Conservation (phyloP, 2,797 vertebrate species). For the Acomys russatus region DNA sequence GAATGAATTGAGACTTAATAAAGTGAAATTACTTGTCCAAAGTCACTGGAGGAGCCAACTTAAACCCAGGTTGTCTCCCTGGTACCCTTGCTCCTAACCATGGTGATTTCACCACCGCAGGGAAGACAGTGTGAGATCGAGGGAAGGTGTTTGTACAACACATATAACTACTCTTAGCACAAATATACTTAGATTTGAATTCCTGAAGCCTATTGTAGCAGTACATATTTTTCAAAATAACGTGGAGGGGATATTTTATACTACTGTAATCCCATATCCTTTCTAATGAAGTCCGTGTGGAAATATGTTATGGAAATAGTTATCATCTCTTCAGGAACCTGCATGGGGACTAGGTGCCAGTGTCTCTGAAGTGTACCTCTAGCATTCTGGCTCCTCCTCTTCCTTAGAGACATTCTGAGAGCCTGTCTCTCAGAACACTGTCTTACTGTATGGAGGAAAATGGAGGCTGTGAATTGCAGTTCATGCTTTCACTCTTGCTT, state of each 20-base stretch:
- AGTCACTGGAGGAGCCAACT: not conserved
- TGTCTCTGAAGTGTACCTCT: not conserved
- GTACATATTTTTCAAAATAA: not conserved
- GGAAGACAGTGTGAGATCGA: not conserved
- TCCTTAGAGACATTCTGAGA: not conserved
- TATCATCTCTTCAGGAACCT: not conserved
- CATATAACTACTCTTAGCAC: slow-evolving; percentile 24
- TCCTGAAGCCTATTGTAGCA: not conserved
- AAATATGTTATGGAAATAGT: too few relatives aligned
- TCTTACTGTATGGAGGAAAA: slow-evolving; percentile 77
- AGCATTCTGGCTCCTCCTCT: not conserved
- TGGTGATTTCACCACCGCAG: not conserved
- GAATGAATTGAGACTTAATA: not conserved
- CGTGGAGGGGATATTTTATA: not conserved
- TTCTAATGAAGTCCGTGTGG: not conserved
- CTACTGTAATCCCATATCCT: not conserved
- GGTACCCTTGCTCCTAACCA: not conserved
- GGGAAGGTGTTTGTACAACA: not conserved
- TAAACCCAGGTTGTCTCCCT: not conserved
- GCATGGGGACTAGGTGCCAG: not conserved
- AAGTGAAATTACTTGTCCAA: not conserved
- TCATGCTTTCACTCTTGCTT: slow-evolving; percentile 82
- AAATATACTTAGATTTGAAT: slow-evolving; percentile 21
- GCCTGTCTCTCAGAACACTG: slow-evolving; percentile 76
- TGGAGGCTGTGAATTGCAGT: slow-evolving; percentile 77